A percentile compares a stretch with the other conserved stretches of the same genome.
Evolutionary conservation across 2,888 invertebrate genomes (phyloP).

Genomic region (Macrophya alboannulata): DNA sequence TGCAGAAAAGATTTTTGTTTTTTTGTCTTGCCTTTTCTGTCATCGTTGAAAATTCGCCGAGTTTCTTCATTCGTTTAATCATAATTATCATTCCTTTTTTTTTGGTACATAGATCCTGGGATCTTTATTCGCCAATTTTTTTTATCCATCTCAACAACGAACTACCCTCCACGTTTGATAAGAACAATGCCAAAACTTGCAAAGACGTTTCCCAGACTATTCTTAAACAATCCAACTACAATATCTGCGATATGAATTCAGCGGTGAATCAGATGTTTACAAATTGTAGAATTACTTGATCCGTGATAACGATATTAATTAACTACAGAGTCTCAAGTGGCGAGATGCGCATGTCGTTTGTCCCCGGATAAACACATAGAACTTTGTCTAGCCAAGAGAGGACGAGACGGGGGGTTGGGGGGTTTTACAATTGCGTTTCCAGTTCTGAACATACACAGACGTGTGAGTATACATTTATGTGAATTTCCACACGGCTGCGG

Average conservation of each 20-base stretch:
- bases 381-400: background rate
- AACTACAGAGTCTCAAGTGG: conserved; percentile 20
- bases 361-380: conserved; percentile 27
- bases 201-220: background rate
- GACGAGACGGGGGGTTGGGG: background rate
- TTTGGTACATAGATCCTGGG: background rate
- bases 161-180: too few species aligned
- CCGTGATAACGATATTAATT: conserved; percentile 36
- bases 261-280: conserved; percentile 19
- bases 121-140: background rate
- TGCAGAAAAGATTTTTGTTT: background rate
- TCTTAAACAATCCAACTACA: background rate
- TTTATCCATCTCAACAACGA: background rate
- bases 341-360: conserved; percentile 29
- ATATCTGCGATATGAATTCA: background rate
- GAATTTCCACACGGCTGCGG: background rate
- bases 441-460: background rate
- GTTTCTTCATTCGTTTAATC: background rate
- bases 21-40: background rate
- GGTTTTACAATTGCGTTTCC: conserved; percentile 9
- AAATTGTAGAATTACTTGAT: conserved; percentile 26
- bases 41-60: background rate
- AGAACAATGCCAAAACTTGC: background rate
- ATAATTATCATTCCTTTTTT: background rate
- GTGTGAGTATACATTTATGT: background rate